A percentile compares a stretch with the other conserved stretches of the same genome.
phyloP scores from a whole-genome alignment of 2,113 vertebrate species.

The Gopherus flavomarginatus region DNA sequence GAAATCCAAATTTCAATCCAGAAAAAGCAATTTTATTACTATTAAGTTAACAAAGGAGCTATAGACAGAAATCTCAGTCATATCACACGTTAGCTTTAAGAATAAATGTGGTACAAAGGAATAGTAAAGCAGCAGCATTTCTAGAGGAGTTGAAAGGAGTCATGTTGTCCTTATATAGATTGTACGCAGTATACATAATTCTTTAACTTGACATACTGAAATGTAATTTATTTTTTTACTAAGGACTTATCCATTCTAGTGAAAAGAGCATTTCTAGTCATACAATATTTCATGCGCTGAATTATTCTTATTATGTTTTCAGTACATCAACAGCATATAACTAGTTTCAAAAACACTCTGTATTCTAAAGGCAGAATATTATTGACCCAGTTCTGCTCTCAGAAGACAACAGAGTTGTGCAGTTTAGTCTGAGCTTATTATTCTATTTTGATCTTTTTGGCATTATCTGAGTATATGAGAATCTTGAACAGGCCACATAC shows the following conservation, averaged over 20 bases:
- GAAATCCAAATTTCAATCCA: not conserved
- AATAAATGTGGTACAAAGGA: not conserved
- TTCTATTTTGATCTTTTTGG: not conserved
- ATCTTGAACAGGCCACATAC: not conserved
- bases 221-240: not conserved
- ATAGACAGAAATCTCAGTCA: not conserved
- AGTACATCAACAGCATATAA: not conserved
- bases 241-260: not conserved
- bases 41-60: not conserved
- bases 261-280: not conserved
- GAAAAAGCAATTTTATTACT: not conserved
- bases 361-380: not conserved
- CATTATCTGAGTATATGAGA: not conserved
- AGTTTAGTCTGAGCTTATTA: not conserved
- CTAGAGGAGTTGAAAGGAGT: not conserved
- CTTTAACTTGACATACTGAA: not conserved
- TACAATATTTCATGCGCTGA: not conserved
- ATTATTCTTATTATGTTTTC: not conserved
- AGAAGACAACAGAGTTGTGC: not conserved
- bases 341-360: not conserved
- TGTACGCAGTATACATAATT: not conserved
- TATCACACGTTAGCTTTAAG: not conserved
- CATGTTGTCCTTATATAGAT: not conserved
- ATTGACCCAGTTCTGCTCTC: not conserved
- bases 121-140: not conserved